phyloP scores from a whole-genome alignment of 2,797 vertebrate genomes.

The Sebastes melanostomus region DNA sequence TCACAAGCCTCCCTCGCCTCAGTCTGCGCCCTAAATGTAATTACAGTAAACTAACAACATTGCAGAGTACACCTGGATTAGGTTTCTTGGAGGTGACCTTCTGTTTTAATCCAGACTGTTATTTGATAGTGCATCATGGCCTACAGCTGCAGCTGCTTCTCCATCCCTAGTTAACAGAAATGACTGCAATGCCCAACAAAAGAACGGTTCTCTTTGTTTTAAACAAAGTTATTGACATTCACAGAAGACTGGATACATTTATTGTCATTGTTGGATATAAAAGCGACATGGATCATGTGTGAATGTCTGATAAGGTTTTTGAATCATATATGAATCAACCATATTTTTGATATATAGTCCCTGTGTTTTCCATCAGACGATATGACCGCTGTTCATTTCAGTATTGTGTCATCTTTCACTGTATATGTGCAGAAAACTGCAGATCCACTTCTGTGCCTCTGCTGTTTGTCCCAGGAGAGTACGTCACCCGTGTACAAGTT shows the following conservation, averaged over 20 bases:
- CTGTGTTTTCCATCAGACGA: neutral
- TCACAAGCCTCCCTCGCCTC: neutral
- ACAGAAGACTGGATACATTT: constrained; percentile 2
- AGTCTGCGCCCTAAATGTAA: neutral
- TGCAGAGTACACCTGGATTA: neutral
- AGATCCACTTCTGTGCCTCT: constrained; percentile 8
- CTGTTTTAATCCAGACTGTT: constrained; percentile 31
- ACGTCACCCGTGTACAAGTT: neutral
- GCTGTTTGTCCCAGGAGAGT: neutral
- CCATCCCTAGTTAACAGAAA: neutral
- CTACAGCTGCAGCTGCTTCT: constrained; percentile 36
- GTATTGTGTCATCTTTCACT: neutral
- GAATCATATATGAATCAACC: constrained; percentile 6
- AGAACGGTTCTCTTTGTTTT: neutral
- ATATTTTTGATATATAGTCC: constrained; percentile 30
- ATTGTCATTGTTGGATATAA: neutral
- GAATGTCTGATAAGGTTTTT: neutral
- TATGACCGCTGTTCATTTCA: constrained; percentile 7
- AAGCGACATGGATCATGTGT: neutral
- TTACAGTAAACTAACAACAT: neutral
- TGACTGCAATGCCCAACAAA: neutral
- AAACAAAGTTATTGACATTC: constrained; percentile 1
- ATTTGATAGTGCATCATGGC: constrained; percentile 16
- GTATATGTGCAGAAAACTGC: constrained; percentile 11
- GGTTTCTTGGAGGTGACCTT: constrained; percentile 44